Conservation (phyloP, 1,140 invertebrate species). For the Drosophila sucinea region DNA sequence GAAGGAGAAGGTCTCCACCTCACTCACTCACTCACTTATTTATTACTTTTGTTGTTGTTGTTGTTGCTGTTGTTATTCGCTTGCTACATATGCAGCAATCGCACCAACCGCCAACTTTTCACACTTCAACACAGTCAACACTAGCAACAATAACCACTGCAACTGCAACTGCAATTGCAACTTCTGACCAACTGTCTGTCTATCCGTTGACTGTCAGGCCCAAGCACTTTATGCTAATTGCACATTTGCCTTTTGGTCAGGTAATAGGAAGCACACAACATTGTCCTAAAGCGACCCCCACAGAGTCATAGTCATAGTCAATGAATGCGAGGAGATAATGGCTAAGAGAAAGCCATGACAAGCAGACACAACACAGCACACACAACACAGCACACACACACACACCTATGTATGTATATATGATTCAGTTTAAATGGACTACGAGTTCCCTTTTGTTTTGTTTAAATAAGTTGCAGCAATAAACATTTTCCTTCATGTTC, state of each 20-base stretch:
- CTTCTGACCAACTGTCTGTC: conserved; percentile 14
- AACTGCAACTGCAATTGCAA: conserved; percentile 41
- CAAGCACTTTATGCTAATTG: conserved; percentile 76
- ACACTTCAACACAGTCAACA: conserved; percentile 59
- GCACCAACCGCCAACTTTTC: conserved; percentile 66
- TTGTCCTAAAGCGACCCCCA: conserved; percentile 39
- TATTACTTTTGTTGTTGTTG: not conserved
- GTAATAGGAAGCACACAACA: conserved; percentile 32
- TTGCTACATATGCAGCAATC: conserved; percentile 47
- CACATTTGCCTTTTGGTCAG: conserved; percentile 73
- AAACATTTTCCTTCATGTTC: no score
- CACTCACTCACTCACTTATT: conserved; percentile 1
- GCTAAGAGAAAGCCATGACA: not conserved
- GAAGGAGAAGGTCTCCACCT: conserved; percentile 5
- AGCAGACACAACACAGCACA: no score
- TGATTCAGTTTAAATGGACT: no score
- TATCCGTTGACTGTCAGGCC: conserved; percentile 43
- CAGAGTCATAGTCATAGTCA: conserved; percentile 24
- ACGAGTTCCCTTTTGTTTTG: no score
- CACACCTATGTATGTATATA: not conserved
- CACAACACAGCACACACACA: not conserved
- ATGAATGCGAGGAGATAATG: conserved; percentile 15
- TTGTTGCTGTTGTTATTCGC: conserved; percentile 21
- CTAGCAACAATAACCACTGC: conserved; percentile 38
- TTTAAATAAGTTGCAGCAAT: no score